Base-by-base conservation (phyloP, 1,140 invertebrate genomes). In the Thrips palmi region DNA sequence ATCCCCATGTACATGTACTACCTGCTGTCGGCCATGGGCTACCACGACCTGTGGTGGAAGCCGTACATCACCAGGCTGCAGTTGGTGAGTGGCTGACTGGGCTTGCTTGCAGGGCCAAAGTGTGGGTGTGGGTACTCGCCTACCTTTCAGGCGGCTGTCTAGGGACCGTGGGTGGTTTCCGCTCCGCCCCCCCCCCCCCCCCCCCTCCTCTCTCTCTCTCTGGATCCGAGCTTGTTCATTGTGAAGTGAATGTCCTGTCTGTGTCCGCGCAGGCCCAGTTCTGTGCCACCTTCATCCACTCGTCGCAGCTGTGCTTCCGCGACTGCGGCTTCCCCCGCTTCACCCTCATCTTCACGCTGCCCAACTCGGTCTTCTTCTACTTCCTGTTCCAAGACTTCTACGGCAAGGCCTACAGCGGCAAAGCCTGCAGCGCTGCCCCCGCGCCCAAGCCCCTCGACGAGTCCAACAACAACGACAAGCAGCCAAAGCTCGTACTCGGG, bases 1-100 rank as follows among this genome's bases (percentile, higher is more conserved):
- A 78, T 87, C 41, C 67, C 86, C 34, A 87, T 84, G 78, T 83
- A 83, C 53, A 67, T 68, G 3, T 84, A 84, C 50, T 84, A 83
- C 48, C 66, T 82, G 59, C 51, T 83, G 18, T 69, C 78, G 2
- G 77, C 78, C 1, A 63, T 80, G 47, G 68, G 77, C 40, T 77
- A 82, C 42, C 74, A 70, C 51, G 81, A 77, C 47, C 58, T 82
- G 30, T 79, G 75, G 67, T 83, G 78, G 79, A 84, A 84, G 53
- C 74, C 71, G 41, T 74, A 82, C 53, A 79, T 84, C 31, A 84
- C 80, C 12, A 79, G 71, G 2, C 50, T 84, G 28, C 80, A 83
- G 65, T 74, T 84, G 74, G 79, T 83, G 63, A 68, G 64, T 60
- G 55, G 33, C 10, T 23, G 1, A 39, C 2, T 20, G 31, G 19